Conservation (phyloP, 1,140 invertebrate genomes). For the Drosophila pachea region DNA sequence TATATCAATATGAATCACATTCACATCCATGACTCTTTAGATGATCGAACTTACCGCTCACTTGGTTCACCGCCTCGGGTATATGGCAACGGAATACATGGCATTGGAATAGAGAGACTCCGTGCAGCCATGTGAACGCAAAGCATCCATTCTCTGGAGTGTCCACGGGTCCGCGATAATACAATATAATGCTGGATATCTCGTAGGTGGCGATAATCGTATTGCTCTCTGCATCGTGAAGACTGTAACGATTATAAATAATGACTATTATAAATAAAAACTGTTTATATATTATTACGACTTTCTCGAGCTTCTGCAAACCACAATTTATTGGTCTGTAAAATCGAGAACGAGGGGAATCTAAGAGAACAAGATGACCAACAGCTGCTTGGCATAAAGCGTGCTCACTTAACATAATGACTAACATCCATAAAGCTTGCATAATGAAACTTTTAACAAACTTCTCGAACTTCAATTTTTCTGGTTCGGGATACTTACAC, state of each 20-base stretch:
- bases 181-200: conserved; percentile 96
- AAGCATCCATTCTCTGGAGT: conserved; percentile 94
- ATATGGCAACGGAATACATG: conserved; percentile 98
- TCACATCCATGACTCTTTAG: conserved; percentile 1
- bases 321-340: no score
- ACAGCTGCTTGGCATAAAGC: no score
- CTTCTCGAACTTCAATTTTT: neutral
- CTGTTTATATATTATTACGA: neutral
- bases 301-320: neutral
- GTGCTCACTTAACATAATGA: neutral
- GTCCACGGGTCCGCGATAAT: conserved; percentile 92
- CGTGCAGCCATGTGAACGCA: conserved; percentile 97
- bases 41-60: conserved; percentile 80
- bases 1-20: conserved; percentile 13
- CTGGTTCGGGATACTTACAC: conserved; percentile 81
- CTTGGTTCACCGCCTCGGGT: conserved; percentile 94
- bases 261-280: neutral
- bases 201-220: conserved; percentile 93
- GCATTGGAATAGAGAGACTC: conserved; percentile 96
- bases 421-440: neutral
- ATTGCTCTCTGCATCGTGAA: conserved; percentile 91
- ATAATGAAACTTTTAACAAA: neutral
- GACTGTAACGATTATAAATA: conserved; percentile 80
- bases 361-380: no score
- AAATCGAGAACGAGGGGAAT: no score